Evolutionary conservation across 2,888 invertebrate species (phyloP), one percentile per base, ranked within the genome.

Genomic region (Ommatoiulus sabulosus): DNA sequence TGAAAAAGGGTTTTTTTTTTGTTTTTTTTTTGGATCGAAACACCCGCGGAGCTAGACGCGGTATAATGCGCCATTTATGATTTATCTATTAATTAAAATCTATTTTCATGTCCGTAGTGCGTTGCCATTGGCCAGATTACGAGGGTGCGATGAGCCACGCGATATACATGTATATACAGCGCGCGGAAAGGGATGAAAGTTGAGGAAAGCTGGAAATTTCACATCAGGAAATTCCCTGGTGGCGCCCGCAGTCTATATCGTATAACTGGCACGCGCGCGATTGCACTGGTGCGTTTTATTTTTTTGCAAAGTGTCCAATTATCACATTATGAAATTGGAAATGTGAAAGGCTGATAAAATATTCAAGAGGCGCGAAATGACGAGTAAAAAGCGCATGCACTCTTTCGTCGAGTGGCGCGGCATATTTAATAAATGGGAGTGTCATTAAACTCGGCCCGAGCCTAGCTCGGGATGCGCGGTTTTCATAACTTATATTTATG

Each of bases 41-140:
- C 63, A n/a, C 63, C 63, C 63, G 20, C 12, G 52, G 10, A 52
- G 52, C 35, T 35, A 52, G 3, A 0, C 52, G 3, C 10, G 52
- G 48, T 48, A 48, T 52, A 63, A n/a, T n/a, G 63, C 63, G 63
- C 63, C n/a, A 7, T 63, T 63, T 63, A 63, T 63, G 63, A 63
- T 63, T 63, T 63, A 63, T 63, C 63, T 63, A 63, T 63, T 63
- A 63, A 63, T 63, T 63, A 63, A 63, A 63, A 63, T 63, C 63
- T 63, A 63, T 63, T 63, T 63, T 63, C n/a, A 63, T 63, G 63
- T 7, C 6, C 63, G n/a, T 63, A 17, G 17, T 63, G 20, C 5
- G 63, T n/a, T 63, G 63, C 63, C 63, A 20, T 63, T 57, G 57
- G 57, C 57, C 4, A 57, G 17, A 17, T 10, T 12, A 10, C 1